Percentiles rank a stretch among this genome's conserved stretches.
Conservation (phyloP, 2,888 invertebrate species). For the Thera obeliscata region DNA sequence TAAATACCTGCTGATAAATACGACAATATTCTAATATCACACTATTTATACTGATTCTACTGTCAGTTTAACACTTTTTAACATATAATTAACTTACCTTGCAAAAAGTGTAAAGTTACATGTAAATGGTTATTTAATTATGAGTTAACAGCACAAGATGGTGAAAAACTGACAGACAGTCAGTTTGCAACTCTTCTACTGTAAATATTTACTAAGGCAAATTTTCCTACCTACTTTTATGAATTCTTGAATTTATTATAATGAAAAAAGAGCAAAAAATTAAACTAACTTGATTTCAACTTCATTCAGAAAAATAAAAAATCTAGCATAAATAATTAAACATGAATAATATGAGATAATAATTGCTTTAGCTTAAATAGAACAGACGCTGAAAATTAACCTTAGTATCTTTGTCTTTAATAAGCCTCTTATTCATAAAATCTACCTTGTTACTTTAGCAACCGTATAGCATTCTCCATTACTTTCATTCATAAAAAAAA, state of each 20-base stretch:
- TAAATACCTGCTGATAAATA: constrained; percentile 19
- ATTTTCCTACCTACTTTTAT: background rate
- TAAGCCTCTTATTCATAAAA: background rate
- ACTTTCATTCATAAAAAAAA: background rate
- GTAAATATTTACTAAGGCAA: background rate
- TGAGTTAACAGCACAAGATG: constrained; percentile 4
- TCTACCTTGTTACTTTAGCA: background rate
- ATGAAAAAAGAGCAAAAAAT: too few relatives aligned
- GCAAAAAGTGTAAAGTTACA: background rate
- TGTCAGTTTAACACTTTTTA: constrained; percentile 12
- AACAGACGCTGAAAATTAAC: background rate
- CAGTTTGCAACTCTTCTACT: background rate
- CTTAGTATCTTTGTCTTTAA: background rate
- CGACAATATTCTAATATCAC: constrained; percentile 31
- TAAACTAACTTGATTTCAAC: too few relatives aligned
- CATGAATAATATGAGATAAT: background rate
- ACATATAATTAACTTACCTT: background rate
- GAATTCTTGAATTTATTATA: background rate
- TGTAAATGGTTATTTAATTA: background rate
- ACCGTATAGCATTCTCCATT: background rate
- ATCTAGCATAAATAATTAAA: background rate
- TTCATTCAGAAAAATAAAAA: too few relatives aligned
- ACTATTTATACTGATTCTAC: constrained; percentile 30
- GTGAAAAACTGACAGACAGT: constrained; percentile 9
- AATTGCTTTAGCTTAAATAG: background rate